A percentile compares a stretch with the other conserved stretches of the same genome.
phyloP scores from a whole-genome alignment of 2,797 vertebrate genomes.

The Bradypodion pumilum region DNA sequence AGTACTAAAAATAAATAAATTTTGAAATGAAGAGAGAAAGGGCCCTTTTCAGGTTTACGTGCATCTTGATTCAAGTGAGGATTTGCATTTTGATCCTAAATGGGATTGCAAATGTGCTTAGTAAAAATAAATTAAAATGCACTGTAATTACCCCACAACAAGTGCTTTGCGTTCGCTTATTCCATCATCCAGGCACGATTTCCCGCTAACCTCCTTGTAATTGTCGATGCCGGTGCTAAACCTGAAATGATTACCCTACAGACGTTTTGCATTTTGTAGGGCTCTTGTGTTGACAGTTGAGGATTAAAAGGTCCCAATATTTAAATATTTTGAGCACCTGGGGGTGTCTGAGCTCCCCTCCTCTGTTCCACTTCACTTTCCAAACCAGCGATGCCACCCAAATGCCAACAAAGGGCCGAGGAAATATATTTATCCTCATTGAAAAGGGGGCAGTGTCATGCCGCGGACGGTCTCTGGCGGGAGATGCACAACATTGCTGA shows the following conservation, averaged over 20 bases:
- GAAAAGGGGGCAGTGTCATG: rapidly evolving
- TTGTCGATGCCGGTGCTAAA: rapidly evolving
- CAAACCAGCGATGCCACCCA: background rate
- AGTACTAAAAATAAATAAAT: too few species aligned
- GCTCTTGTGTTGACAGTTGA: background rate
- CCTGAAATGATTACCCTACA: background rate
- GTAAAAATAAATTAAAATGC: conserved; percentile 31
- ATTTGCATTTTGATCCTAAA: conserved; percentile 7
- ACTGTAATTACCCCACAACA: rapidly evolving
- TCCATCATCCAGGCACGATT: conserved; percentile 19
- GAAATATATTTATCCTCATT: background rate
- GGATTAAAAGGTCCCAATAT: background rate
- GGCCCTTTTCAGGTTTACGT: too few species aligned
- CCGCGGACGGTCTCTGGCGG: rapidly evolving
- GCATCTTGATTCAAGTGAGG: background rate
- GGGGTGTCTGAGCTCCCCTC: too few species aligned
- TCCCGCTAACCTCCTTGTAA: conserved; percentile 32
- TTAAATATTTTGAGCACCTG: background rate
- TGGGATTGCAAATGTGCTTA: background rate
- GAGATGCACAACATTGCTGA: background rate
- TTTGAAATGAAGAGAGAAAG: too few species aligned
- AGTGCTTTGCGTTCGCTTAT: background rate
- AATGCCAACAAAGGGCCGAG: background rate
- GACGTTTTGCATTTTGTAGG: background rate
- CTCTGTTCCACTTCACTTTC: background rate